Evolutionary conservation across 2,888 invertebrate genomes (phyloP), one percentile per base, ranked within the genome.

Genomic region (Polietes domitor): DNA sequence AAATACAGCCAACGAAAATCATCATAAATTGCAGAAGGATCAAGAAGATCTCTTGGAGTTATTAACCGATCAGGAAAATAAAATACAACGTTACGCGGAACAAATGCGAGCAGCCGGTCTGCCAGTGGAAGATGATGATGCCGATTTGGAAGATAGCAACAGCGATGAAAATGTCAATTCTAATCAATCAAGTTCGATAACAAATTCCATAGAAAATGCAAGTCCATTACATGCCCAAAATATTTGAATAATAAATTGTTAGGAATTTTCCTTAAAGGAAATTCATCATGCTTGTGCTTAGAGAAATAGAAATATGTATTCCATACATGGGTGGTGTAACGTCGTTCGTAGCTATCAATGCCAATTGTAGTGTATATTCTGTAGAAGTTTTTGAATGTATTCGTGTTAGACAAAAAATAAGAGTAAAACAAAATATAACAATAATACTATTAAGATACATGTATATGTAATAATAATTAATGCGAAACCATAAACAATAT

Each of bases 11-110:
- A 86, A 87, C 17, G 87, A 91, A 0, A 95, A 96, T 86, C 89
- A 96, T 86, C 94, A 94, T 53, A 94, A 94, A 86, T 89, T 97
- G 84, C 95, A 94, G 89, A 97, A 96, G 89, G 99, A 99, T 89
- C 98, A 99, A 91, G 99, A 99, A 87, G 98, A 99, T 92, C 92
- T 99, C 85, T 92, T 99, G 77, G 96, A 97, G 89, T 92, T 99
- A 80, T 93, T 99, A 50, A 96, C 97, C 0, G 98, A 99, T 91
- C 98, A 99, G 93, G 98, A 92, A 83, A 90, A 90, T 74, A 96
- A 96, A 91, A 92, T 97, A 47, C 93, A 93, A 63, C 93, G 94
- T 72, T 96, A 96, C 91, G 95, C 94, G 88, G 91, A 93, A 87
- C 93, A 93, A 68, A 89, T 95, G 26, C 86, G 92, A 15, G 92